Percentiles rank a stretch among this genome's conserved stretches.
phyloP scores from a whole-genome alignment of 1,140 invertebrate species.

The Reticulitermes speratus region DNA sequence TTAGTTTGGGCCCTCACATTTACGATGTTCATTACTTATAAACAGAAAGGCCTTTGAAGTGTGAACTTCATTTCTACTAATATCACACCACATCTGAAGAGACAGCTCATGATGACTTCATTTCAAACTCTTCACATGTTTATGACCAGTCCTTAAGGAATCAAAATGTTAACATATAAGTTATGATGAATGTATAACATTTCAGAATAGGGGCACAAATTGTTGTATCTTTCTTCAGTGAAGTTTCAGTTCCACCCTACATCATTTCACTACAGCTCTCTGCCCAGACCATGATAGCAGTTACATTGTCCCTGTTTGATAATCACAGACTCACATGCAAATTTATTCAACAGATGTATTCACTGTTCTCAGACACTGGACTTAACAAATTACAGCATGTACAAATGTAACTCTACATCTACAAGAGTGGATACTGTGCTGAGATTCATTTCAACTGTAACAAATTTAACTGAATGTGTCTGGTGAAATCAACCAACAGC shows the following conservation, averaged over 20 bases:
- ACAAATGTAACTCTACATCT: background rate
- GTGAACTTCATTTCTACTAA: background rate
- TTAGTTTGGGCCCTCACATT: slow-evolving; percentile 6
- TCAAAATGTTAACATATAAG: too few relatives aligned
- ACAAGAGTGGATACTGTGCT: background rate
- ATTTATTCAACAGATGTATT: background rate
- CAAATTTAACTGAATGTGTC: background rate
- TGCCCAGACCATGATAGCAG: background rate
- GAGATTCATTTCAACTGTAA: background rate
- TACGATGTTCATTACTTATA: background rate
- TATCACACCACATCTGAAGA: slow-evolving; percentile 15
- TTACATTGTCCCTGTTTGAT: background rate
- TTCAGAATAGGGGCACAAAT: too few relatives aligned
- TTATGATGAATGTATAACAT: too few relatives aligned
- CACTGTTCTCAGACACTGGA: background rate
- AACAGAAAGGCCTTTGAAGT: background rate
- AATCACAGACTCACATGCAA: background rate
- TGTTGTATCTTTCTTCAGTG: too few relatives aligned
- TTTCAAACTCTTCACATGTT: background rate
- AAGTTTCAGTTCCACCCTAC: too few relatives aligned
- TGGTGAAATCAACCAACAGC: background rate
- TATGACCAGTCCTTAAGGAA: background rate
- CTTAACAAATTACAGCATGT: background rate
- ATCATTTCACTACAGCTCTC: background rate
- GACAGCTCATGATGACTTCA: background rate